Percentiles rank a stretch among this genome's conserved stretches.
Conservation (phyloP, 2,888 invertebrate species). For the Papilio gigon region DNA sequence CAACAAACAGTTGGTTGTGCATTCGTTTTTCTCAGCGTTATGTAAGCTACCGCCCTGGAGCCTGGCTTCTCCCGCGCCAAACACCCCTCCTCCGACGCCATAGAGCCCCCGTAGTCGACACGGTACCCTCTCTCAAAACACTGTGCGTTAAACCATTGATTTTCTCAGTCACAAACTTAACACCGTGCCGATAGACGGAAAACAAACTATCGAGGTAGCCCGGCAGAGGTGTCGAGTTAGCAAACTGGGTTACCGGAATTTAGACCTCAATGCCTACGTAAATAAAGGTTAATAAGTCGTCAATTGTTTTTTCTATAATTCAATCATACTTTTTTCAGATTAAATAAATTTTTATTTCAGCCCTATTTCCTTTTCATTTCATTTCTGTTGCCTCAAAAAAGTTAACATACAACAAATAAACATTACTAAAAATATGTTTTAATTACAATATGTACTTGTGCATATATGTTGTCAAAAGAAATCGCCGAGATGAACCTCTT, state of each 20-base stretch:
- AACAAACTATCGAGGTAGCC: conserved; percentile 42
- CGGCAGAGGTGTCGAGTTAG: conserved; percentile 29
- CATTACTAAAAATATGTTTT: too few relatives aligned
- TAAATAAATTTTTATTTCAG: neutral
- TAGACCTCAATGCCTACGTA: conserved; percentile 55
- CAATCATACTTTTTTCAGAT: conserved; percentile 43
- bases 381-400: too few relatives aligned
- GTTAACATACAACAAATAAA: too few relatives aligned
- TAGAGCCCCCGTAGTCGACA: conserved; percentile 31
- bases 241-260: conserved; percentile 61
- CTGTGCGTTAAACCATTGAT: conserved; percentile 43
- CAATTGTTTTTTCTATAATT: conserved; percentile 61
- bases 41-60: conserved; percentile 80
- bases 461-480: too few relatives aligned
- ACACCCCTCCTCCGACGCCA: conserved; percentile 41
- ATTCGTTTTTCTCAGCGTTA: conserved; percentile 79
- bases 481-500: too few relatives aligned
- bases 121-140: conserved; percentile 26
- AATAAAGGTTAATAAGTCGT: conserved; percentile 64
- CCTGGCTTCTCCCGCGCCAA: conserved; percentile 59
- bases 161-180: conserved; percentile 42
- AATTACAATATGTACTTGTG: too few relatives aligned
- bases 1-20: conserved; percentile 62
- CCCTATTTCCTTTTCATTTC: neutral
- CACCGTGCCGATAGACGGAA: conserved; percentile 49